A percentile compares a stretch with the other conserved stretches of the same genome.
These are phyloP conservation scores for Umimayanthus chanpuru DNA, from an alignment of 92 coral and sea anemone genomes.

Conservation along the genomic window DNA sequence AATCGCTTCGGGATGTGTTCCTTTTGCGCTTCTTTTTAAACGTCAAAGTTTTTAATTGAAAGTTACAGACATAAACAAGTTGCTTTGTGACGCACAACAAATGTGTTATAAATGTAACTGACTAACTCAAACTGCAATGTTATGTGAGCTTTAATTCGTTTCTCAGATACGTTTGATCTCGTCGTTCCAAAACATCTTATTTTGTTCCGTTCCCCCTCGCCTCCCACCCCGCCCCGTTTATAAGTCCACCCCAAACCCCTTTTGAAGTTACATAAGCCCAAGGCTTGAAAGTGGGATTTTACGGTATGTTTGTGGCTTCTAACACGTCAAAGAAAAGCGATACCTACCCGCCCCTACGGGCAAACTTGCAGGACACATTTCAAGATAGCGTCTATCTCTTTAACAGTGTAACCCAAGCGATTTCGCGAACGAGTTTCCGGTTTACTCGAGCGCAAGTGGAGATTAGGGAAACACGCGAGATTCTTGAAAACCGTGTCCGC, in stretches of 20 bases:
- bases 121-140: not conserved
- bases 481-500: too few relatives aligned
- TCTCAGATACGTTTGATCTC: conserved; percentile 13
- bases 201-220: not conserved
- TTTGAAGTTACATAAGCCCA: conserved; percentile 13
- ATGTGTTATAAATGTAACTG: too few relatives aligned
- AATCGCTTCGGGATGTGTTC: not conserved
- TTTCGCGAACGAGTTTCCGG: conserved; percentile 34
- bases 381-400: conserved; percentile 33
- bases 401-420: too few relatives aligned
- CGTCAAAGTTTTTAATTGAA: too few relatives aligned
- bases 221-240: too few relatives aligned
- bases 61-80: too few relatives aligned
- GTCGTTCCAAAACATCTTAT: conserved; percentile 5
- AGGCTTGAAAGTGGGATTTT: not conserved
- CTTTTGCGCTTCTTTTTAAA: not conserved
- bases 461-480: conserved; percentile 36
- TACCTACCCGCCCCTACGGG: too few relatives aligned
- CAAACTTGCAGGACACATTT: conserved; percentile 29
- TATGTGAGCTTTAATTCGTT: conserved; percentile 12
- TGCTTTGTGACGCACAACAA: too few relatives aligned
- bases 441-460: conserved; percentile 32
- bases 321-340: conserved; percentile 28
- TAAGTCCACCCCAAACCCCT: not conserved
- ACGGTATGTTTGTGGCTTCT: conserved; percentile 14